Evolutionary conservation across 92 coral and sea anemone genomes (phyloP).

Genomic region (Epizoanthus fatuus): DNA sequence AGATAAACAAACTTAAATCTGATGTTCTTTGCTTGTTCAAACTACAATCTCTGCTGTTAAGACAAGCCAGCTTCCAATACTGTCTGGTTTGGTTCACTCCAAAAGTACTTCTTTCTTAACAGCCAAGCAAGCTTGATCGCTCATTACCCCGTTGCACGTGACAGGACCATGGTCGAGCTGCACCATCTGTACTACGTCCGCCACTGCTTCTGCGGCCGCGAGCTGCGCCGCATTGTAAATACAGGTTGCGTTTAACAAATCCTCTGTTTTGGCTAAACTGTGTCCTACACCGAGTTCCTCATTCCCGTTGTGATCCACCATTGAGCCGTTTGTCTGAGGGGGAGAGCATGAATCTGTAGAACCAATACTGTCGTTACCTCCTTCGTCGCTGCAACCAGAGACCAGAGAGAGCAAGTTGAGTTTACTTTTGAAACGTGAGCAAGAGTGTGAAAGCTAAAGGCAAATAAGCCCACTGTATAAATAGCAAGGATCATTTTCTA

Average conservation of each 20-base stretch:
- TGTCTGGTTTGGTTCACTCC: neutral
- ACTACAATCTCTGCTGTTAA: neutral
- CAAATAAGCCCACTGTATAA: constrained; percentile 57
- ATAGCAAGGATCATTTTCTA: constrained; percentile 49
- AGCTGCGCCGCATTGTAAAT: constrained; percentile 42
- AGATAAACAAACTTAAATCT: constrained; percentile 24
- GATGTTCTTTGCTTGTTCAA: constrained; percentile 17
- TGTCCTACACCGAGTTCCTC: constrained; percentile 17
- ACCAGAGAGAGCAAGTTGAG: constrained; percentile 18
- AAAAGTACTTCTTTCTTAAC: constrained; percentile 66
- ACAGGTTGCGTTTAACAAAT: constrained; percentile 30
- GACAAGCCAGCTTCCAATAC: neutral
- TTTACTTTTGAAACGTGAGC: constrained; percentile 66
- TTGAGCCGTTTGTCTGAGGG: neutral
- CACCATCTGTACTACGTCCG: constrained; percentile 34
- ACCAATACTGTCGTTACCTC: constrained; percentile 7
- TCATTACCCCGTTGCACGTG: constrained; percentile 43
- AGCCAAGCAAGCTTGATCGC: constrained; percentile 38
- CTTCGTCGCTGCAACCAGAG: constrained; percentile 41
- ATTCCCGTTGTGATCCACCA: constrained; percentile 33
- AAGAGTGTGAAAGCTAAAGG: constrained; percentile 46
- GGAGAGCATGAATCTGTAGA: constrained; percentile 20
- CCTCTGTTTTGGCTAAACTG: constrained; percentile 32
- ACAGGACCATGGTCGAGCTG: constrained; percentile 22
- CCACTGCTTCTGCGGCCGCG: constrained; percentile 36